phyloP scores from a whole-genome alignment of 1,140 invertebrate species.

The Pseudomyrmex cubaensis region DNA sequence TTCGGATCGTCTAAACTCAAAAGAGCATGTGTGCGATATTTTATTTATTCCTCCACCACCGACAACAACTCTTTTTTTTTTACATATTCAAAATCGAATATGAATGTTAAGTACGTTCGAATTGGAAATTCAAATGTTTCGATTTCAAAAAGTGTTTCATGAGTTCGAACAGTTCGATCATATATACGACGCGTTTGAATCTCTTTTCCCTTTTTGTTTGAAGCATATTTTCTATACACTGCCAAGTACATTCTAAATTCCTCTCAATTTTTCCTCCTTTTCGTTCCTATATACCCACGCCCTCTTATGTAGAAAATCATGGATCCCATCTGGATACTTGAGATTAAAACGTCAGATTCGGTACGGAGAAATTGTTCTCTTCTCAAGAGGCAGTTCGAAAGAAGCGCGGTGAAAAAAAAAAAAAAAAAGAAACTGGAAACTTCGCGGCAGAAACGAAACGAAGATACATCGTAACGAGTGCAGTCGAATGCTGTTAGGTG shows the following conservation, averaged over 20 bases:
- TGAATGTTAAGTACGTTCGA: too few species aligned
- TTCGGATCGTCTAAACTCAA: too few species aligned
- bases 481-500: conserved; percentile 79
- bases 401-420: conserved; percentile 25
- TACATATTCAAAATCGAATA: too few species aligned
- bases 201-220: too few species aligned
- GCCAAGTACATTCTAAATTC: conserved; percentile 45
- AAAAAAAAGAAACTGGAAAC: conserved; percentile 16
- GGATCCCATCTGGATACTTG: conserved; percentile 84
- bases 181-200: too few species aligned
- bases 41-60: too few species aligned
- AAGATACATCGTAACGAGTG: conserved; percentile 75
- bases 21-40: too few species aligned
- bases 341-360: conserved; percentile 85
- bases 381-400: conserved; percentile 53
- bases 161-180: too few species aligned
- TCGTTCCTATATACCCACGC: neutral
- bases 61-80: too few species aligned
- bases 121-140: too few species aligned
- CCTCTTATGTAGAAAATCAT: conserved; percentile 70
- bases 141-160: too few species aligned
- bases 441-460: conserved; percentile 23
- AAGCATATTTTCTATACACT: conserved; percentile 31
- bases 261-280: neutral
- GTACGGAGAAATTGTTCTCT: conserved; percentile 71